Conservation (phyloP, 2,797 vertebrate genomes). For the Gambusia yucatana region DNA sequence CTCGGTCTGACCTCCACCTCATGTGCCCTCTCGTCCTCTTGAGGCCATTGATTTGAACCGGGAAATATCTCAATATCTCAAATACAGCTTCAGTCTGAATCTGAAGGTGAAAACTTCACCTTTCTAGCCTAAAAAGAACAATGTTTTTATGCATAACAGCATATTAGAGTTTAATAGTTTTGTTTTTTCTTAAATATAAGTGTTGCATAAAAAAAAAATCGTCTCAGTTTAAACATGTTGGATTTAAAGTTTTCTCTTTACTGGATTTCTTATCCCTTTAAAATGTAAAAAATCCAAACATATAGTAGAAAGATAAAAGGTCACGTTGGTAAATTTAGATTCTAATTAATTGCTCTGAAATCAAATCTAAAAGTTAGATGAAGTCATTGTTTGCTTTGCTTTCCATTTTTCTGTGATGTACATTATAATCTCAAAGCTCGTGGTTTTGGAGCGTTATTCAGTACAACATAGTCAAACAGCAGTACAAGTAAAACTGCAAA, state of each 20-base stretch:
- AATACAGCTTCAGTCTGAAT: conserved; percentile 14
- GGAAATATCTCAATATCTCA: conserved; percentile 37
- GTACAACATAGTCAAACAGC: background rate
- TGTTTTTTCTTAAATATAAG: background rate
- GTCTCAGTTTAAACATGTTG: background rate
- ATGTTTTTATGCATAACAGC: background rate
- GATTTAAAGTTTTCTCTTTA: background rate
- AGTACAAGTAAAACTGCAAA: background rate
- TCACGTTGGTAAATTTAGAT: background rate
- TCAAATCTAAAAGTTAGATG: background rate
- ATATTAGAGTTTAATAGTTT: background rate
- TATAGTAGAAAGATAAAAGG: background rate
- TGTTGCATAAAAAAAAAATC: background rate
- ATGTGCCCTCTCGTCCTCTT: conserved; percentile 35
- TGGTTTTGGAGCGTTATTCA: background rate
- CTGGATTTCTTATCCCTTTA: background rate
- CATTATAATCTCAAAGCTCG: no score
- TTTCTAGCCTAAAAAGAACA: background rate
- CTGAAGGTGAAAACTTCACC: background rate
- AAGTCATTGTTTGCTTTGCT: background rate
- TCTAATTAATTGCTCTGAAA: background rate
- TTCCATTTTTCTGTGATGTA: background rate
- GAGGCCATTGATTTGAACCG: conserved; percentile 41
- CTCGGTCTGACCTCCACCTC: conserved; percentile 36
- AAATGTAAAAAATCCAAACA: background rate